phyloP scores from a whole-genome alignment of 2,888 invertebrate species.

The Elmis aenea region DNA sequence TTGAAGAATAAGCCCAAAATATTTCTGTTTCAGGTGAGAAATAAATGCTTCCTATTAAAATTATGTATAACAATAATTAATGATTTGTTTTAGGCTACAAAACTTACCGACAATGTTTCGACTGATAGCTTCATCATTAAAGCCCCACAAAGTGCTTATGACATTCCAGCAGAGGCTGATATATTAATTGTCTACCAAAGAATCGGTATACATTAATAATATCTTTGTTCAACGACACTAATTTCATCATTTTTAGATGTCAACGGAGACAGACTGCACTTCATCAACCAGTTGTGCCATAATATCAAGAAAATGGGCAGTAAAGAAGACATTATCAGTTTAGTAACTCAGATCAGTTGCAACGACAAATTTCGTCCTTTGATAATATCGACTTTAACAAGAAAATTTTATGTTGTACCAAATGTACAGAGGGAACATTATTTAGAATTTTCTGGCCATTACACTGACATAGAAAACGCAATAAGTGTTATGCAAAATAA shows the following conservation, averaged over 20 bases:
- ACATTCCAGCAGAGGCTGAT: slow-evolving; percentile 29
- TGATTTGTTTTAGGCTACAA: slow-evolving; percentile 7
- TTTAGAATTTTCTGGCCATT: slow-evolving; percentile 9
- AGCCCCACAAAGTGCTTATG: slow-evolving; percentile 11
- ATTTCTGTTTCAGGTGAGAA: slow-evolving; percentile 38
- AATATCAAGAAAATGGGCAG: slow-evolving; percentile 30
- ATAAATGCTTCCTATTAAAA: slow-evolving; percentile 3
- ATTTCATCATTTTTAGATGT: too few species aligned
- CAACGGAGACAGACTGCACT: too few species aligned
- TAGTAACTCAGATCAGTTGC: slow-evolving; percentile 24
- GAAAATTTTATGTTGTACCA: slow-evolving; percentile 35
- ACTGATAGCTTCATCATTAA: slow-evolving; percentile 1
- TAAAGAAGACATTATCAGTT: slow-evolving; percentile 33
- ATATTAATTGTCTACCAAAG: slow-evolving; percentile 26
- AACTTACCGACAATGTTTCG: background rate
- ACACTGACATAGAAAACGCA: background rate
- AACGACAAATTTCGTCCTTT: slow-evolving; percentile 24
- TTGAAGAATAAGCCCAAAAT: slow-evolving; percentile 40
- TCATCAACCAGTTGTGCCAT: slow-evolving; percentile 28
- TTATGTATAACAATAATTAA: slow-evolving; percentile 1
- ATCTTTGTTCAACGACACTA: too few species aligned
- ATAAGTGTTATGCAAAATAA: slow-evolving; percentile 3
- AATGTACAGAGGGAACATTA: slow-evolving; percentile 31
- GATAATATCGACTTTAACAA: slow-evolving; percentile 37
- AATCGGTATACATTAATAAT: too few species aligned